Conservation (phyloP, 2,797 vertebrate genomes). For the Pteronotus mesoamericanus region DNA sequence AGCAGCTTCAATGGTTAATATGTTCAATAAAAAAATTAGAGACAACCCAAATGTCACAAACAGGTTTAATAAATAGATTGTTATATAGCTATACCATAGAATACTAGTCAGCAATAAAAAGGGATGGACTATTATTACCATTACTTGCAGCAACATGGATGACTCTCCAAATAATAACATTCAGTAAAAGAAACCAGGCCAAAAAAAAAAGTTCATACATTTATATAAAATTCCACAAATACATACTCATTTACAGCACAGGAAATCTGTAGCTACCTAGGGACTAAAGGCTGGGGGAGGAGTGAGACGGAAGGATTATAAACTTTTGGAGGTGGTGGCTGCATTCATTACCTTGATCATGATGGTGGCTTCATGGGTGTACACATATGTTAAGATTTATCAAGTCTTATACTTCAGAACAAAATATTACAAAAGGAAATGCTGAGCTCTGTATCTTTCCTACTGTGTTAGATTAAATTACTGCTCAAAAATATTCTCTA, state of each 20-base stretch:
- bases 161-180: background rate
- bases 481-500: background rate
- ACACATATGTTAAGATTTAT: background rate
- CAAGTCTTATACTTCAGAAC: background rate
- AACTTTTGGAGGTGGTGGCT: background rate
- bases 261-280: background rate
- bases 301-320: background rate
- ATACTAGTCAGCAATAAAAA: background rate
- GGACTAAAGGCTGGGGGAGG: background rate
- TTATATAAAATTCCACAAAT: background rate
- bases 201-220: background rate
- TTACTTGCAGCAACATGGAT: background rate
- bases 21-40: background rate
- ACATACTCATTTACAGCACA: background rate
- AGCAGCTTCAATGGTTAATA: background rate
- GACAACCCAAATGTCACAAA: background rate
- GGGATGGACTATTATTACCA: background rate
- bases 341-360: background rate
- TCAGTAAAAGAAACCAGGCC: background rate
- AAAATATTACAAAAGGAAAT: background rate
- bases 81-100: background rate
- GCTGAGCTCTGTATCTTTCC: background rate
- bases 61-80: background rate
- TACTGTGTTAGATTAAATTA: background rate
- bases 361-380: background rate